phyloP scores from a whole-genome alignment of 2,888 invertebrate genomes.

The Portevinia maculata region DNA sequence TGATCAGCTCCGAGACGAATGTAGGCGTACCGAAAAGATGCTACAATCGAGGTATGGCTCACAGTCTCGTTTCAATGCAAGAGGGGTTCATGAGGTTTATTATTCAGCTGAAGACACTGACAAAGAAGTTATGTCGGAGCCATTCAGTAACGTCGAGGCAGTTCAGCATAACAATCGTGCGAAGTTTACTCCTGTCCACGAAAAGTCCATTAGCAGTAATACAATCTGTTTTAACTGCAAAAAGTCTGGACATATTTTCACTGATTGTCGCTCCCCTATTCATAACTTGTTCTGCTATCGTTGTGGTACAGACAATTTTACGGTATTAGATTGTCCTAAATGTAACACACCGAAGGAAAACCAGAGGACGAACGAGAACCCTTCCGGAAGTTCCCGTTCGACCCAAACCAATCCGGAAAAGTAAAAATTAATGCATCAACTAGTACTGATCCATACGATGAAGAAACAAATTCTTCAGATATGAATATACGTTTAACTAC shows the following conservation, averaged over 20 bases:
- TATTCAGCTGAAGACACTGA: too few relatives aligned
- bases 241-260: background rate
- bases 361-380: background rate
- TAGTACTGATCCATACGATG: too few relatives aligned
- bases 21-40: constrained; percentile 1
- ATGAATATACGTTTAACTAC: too few relatives aligned
- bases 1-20: background rate
- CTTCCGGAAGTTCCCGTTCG: too few relatives aligned
- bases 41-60: background rate
- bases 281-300: background rate
- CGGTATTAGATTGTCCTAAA: constrained; percentile 1
- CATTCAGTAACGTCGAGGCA: too few relatives aligned
- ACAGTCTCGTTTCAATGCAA: background rate
- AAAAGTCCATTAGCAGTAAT: background rate
- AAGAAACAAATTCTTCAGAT: too few relatives aligned
- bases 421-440: too few relatives aligned
- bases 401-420: too few relatives aligned
- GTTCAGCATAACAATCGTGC: too few relatives aligned
- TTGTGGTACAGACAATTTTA: constrained; percentile 2
- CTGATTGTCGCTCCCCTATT: background rate
- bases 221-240: constrained; percentile 5
- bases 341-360: background rate
- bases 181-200: too few relatives aligned
- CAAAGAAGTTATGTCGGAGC: too few relatives aligned
- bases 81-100: too few relatives aligned